phyloP scores from a whole-genome alignment of 2,797 vertebrate genomes.

The Diplodus sargus region DNA sequence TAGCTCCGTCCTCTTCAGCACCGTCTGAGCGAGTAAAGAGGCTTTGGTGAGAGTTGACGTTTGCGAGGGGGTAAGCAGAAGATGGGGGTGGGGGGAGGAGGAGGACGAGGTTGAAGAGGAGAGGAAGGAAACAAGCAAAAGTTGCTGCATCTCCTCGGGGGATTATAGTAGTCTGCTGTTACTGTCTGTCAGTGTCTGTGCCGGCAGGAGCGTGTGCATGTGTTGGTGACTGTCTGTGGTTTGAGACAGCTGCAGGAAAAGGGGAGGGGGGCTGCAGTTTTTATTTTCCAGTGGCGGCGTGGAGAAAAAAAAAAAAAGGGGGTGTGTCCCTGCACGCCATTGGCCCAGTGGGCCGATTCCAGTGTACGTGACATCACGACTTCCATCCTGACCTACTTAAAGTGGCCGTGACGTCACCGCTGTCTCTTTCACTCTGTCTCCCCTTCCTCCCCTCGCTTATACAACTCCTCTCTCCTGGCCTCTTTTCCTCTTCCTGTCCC shows the following conservation, averaged over 20 bases:
- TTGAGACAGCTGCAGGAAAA: conserved; percentile 64
- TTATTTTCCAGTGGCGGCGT: conserved; percentile 48
- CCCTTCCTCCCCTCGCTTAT: conserved; percentile 43
- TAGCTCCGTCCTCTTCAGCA: conserved; percentile 33
- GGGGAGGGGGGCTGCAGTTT: conserved; percentile 33
- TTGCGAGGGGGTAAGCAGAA: conserved; percentile 16
- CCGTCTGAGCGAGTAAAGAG: conserved; percentile 26
- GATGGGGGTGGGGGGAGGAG: not conserved
- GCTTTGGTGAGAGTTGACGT: conserved; percentile 33
- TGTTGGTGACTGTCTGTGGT: conserved; percentile 40
- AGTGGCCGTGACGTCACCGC: conserved; percentile 72
- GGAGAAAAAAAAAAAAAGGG: conserved; percentile 10
- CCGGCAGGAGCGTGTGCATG: conserved; percentile 24
- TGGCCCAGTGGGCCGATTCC: conserved; percentile 65
- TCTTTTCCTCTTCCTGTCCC: not conserved
- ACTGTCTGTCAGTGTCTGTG: conserved; percentile 22
- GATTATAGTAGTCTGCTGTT: conserved; percentile 37
- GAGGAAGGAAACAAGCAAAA: conserved; percentile 8
- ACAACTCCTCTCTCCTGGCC: conserved; percentile 19
- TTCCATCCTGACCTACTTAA: conserved; percentile 82
- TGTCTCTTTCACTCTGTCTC: conserved; percentile 57
- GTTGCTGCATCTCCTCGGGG: conserved; percentile 19
- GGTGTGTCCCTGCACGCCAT: conserved; percentile 61
- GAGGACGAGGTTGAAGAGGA: not conserved
- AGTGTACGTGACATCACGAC: conserved; percentile 78